Conservation (phyloP, 2,797 vertebrate species). For the Eulemur mongoz region DNA sequence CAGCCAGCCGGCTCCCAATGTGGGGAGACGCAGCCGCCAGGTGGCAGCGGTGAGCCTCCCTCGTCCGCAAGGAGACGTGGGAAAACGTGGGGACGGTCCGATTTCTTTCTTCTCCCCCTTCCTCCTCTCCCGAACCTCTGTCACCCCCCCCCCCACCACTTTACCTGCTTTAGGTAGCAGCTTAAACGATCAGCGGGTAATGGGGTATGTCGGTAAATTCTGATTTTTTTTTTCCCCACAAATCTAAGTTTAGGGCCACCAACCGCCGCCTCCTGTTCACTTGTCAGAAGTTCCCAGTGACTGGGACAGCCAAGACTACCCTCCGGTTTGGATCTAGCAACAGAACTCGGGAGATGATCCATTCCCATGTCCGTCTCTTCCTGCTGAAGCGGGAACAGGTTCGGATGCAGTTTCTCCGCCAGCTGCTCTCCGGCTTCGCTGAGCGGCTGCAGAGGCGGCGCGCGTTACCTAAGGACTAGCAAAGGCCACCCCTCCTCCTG, state of each 20-base stretch:
- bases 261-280: background rate
- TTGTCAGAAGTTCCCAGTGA: accelerated
- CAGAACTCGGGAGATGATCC: background rate
- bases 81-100: slow-evolving; percentile 36
- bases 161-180: background rate
- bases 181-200: background rate
- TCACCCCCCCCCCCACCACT: background rate
- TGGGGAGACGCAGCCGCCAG: slow-evolving; percentile 87
- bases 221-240: background rate
- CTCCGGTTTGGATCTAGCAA: background rate
- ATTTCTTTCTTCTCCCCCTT: background rate
- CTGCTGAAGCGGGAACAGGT: background rate
- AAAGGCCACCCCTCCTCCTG: background rate
- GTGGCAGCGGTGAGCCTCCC: slow-evolving; percentile 94
- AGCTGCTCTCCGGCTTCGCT: background rate
- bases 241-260: background rate
- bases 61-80: slow-evolving; percentile 38
- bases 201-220: background rate
- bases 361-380: accelerated
- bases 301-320: background rate
- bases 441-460: background rate
- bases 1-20: background rate
- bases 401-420: background rate
- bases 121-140: background rate
- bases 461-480: background rate